phyloP scores from a whole-genome alignment of 2,797 vertebrate species.

The Antrozous pallidus region DNA sequence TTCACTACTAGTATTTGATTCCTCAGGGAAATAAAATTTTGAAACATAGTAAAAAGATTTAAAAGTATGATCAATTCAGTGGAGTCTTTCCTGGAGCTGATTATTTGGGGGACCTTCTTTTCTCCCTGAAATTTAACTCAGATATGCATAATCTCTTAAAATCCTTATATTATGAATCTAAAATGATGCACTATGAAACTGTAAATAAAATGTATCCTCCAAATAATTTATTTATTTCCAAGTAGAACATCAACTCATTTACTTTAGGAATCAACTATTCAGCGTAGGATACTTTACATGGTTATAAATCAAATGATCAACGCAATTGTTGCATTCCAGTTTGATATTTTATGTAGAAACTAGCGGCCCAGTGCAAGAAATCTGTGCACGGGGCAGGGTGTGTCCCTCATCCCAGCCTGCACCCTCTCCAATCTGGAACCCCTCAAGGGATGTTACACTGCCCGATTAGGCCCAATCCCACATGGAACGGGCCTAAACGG shows the following conservation, averaged over 20 bases:
- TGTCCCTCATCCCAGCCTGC: too few relatives aligned
- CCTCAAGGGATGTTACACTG: too few relatives aligned
- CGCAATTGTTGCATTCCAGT: not conserved
- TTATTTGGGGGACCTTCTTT: not conserved
- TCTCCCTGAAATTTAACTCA: not conserved
- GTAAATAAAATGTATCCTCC: not conserved
- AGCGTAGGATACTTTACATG: not conserved
- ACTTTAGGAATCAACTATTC: not conserved
- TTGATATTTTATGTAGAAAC: not conserved
- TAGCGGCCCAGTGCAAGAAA: too few relatives aligned
- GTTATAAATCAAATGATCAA: not conserved
- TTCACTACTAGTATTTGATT: not conserved
- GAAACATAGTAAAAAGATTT: not conserved
- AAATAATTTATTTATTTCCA: not conserved
- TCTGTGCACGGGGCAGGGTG: too few relatives aligned
- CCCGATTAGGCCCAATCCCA: too few relatives aligned
- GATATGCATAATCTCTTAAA: not conserved
- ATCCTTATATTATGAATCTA: not conserved
- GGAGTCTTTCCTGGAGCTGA: not conserved
- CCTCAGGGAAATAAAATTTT: not conserved
- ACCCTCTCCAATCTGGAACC: too few relatives aligned
- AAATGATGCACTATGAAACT: not conserved
- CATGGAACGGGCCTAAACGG: too few relatives aligned
- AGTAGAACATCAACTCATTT: not conserved
- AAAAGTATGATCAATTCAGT: not conserved